Conservation (phyloP, 1,140 invertebrate genomes). For the Druon quercuslanigerum region DNA sequence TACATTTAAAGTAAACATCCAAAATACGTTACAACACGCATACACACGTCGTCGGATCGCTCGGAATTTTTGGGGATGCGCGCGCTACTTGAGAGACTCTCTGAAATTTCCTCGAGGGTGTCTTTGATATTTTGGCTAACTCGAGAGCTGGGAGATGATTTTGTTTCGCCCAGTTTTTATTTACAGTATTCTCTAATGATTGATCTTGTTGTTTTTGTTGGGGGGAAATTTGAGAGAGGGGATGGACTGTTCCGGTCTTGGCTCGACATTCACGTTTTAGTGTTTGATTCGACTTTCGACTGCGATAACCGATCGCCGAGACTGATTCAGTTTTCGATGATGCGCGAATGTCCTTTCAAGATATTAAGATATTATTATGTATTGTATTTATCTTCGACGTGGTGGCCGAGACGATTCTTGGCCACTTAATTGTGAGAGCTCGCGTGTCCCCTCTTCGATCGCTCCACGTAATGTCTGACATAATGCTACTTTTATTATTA, state of each 20-base stretch:
- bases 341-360: slow-evolving; percentile 31
- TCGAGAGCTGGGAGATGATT: background rate
- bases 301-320: slow-evolving; percentile 22
- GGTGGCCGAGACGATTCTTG: slow-evolving; percentile 38
- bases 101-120: slow-evolving; percentile 37
- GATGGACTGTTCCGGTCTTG: slow-evolving; percentile 18
- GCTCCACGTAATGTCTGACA: slow-evolving; percentile 48
- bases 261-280: slow-evolving; percentile 60
- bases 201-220: background rate
- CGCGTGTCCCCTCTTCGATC: slow-evolving; percentile 44
- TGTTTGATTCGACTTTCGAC: slow-evolving; percentile 47
- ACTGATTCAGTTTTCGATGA: slow-evolving; percentile 30
- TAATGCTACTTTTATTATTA: slow-evolving; percentile 69
- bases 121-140: slow-evolving; percentile 33
- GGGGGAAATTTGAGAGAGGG: background rate
- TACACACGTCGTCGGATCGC: slow-evolving; percentile 58
- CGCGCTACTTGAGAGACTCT: slow-evolving; percentile 24
- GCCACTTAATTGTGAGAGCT: slow-evolving; percentile 45
- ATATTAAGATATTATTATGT: background rate
- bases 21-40: slow-evolving; percentile 60
- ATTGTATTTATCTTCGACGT: background rate
- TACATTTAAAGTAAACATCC: slow-evolving; percentile 67
- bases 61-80: slow-evolving; percentile 56
- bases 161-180: slow-evolving; percentile 15
- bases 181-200: background rate